Evolutionary conservation across 2,797 vertebrate genomes (phyloP), one percentile per base, ranked within the genome.

Genomic region (Silurus aristotelis): DNA sequence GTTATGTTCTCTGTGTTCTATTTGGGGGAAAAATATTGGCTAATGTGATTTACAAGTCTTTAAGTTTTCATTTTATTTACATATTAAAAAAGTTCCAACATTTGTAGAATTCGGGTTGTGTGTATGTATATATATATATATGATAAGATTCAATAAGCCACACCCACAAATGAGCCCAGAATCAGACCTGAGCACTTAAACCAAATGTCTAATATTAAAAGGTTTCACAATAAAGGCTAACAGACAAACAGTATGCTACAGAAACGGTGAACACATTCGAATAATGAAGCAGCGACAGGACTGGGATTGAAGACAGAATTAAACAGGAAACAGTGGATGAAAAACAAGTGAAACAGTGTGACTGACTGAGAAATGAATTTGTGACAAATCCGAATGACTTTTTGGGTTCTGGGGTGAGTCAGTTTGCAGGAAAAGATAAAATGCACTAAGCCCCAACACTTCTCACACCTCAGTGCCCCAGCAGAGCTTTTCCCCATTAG

Each of bases 391-490:
- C 10, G 5, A 72, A 46, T 48, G 10, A 6, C n/a, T 75, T 5
- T 5, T 56, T 76, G 14, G 56, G 46, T 72, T 72, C 70, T 6
- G 70, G 2, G 31, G 31, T 38, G 43, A 9, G 46, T 6, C 14
- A 15, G n/a, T 73, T 55, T 52, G 13, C 10, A 2, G 58, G 6
- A 19, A 55, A 20, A 20, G 48, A 71, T 10, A 22, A 38, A 58
- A 76, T 52, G 25, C 73, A 76, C 52, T 56, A 19, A 76, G 27
- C 25, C 25, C 0, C 27, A 22, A 22, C 55, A 27, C 14, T 60
- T 58, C 55, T 77, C 75, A 38, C 75, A 60, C 75, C 75, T 77
- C 27, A 12, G 75, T 58, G 27, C 17, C 8, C 73, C 76, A 78
- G 56, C 58, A 61, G 27, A 22, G 76, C 22, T 79, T 60, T 79